Base-by-base conservation (phyloP, 2,797 vertebrate genomes). In the Meriones psammophilus region DNA sequence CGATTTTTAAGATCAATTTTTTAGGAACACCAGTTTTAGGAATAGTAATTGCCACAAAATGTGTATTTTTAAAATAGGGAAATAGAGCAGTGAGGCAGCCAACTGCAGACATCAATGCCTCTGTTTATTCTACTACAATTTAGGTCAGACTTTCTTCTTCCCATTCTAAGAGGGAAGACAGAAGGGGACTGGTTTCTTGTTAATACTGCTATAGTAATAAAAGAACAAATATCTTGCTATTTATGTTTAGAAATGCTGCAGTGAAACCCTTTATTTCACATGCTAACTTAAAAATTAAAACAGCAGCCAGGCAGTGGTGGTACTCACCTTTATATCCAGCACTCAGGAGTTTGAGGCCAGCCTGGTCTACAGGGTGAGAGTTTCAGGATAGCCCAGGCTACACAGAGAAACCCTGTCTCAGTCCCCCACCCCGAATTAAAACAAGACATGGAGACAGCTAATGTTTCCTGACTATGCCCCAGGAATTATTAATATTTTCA, bases 1-100 rank as follows among this genome's bases (percentile, higher is more conserved):
- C 94, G 85, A 96, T 89, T 94, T 96, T 92, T 66, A 80, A 89
- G 50, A 79, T 93, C 42, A 42, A 42, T 42, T 42, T 42, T 42
- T 42, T 6, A 42, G 71, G 8, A 96, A 60, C 33, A 5, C 24
- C 56, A 92, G 71, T 79, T 86, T 96, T 88, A 83, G 10, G 73
- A 83, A 91, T 50, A 74, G 88, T 93, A 91, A 89, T 73, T 88
- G 15, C n/a, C 73, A 60, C 36, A 85, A 90, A 94, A 94, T 78
- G 14, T 88, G 13, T 30, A 81, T 88, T 60, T 93, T 95, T 78
- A 64, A 94, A 92, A 39, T 93, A 39, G 81, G 88, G 79, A 90
- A 94, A 87, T 80, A 68, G 3, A 76, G 33, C 76, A 68, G 42
- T n/a, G 74, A 79, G 81, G 54, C 77, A 96, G 68, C 60, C 81